Evolutionary conservation across 64 coral and sea anemone species (phyloP).

Genomic region (Stylophora pistillata): DNA sequence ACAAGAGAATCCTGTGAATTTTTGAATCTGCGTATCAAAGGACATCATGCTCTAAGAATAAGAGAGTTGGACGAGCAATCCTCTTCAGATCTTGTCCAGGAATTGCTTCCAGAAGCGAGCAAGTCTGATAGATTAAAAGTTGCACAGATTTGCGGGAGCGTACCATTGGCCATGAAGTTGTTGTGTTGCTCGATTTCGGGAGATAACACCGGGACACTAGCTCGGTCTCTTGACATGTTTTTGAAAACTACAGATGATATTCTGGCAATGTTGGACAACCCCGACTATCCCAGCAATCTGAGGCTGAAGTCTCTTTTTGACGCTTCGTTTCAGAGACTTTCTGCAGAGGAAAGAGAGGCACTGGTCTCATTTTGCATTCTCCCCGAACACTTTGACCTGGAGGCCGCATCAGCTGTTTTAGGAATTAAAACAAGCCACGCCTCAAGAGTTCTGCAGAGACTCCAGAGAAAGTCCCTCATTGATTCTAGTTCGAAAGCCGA

Average conservation of each 20-base stretch:
- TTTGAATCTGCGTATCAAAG: background rate
- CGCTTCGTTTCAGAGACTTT: slow-evolving; percentile 36
- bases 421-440: background rate
- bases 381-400: slow-evolving; percentile 6
- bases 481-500: background rate
- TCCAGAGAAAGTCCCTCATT: slow-evolving; percentile 30
- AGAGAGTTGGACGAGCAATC: background rate
- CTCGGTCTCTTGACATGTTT: background rate
- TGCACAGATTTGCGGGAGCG: background rate
- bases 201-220: background rate
- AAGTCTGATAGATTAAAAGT: background rate
- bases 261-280: background rate
- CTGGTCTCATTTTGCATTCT: slow-evolving; percentile 27
- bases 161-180: slow-evolving; percentile 6
- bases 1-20: background rate
- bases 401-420: slow-evolving; percentile 33
- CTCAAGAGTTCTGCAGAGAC: slow-evolving; percentile 1
- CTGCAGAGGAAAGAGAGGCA: background rate
- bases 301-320: background rate
- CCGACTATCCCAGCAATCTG: background rate
- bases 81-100: background rate
- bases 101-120: background rate
- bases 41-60: background rate
- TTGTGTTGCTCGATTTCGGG: background rate
- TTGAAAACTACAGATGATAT: background rate